Conservation (phyloP, 1,140 invertebrate species). For the Orchestia grillus region DNA sequence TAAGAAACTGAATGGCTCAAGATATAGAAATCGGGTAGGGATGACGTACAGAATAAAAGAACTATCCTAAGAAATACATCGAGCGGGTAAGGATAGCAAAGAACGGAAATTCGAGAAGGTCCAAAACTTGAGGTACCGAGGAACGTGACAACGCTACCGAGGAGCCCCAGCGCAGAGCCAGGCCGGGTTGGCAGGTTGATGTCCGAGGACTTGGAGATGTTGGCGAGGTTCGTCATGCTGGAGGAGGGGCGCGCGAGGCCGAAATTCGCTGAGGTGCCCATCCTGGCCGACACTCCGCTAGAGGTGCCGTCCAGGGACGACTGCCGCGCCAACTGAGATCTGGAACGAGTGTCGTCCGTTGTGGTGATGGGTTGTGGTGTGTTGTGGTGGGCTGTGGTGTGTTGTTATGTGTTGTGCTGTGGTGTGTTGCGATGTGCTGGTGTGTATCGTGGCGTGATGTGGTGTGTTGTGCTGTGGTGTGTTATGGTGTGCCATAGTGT, state of each 20-base stretch:
- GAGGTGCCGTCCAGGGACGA: conserved; percentile 71
- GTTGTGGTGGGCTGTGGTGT: conserved; percentile 72
- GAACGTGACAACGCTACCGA: conserved; percentile 37
- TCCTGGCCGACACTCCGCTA: conserved; percentile 63
- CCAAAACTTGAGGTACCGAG: conserved; percentile 4
- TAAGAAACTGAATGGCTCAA: too few species aligned
- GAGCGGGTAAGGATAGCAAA: neutral
- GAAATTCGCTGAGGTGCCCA: conserved; percentile 69
- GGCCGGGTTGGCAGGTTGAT: conserved; percentile 65
- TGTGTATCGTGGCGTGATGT: neutral
- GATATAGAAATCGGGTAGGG: too few species aligned
- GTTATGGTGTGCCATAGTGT: neutral
- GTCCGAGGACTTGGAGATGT: conserved; percentile 69
- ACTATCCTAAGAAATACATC: too few species aligned
- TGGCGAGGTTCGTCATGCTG: conserved; percentile 74
- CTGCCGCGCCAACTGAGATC: conserved; percentile 70
- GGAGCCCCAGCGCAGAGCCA: conserved; percentile 69
- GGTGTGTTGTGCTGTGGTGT: neutral
- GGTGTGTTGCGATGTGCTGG: neutral
- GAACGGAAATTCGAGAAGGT: too few species aligned
- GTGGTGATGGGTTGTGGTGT: neutral
- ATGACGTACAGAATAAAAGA: too few species aligned
- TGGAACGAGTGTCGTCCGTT: conserved; percentile 57
- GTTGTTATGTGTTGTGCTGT: conserved; percentile 37
- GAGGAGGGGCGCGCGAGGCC: conserved; percentile 72